Evolutionary conservation across 1,140 invertebrate species (phyloP).

Genomic region (Pseudomyrmex dendroicus): DNA sequence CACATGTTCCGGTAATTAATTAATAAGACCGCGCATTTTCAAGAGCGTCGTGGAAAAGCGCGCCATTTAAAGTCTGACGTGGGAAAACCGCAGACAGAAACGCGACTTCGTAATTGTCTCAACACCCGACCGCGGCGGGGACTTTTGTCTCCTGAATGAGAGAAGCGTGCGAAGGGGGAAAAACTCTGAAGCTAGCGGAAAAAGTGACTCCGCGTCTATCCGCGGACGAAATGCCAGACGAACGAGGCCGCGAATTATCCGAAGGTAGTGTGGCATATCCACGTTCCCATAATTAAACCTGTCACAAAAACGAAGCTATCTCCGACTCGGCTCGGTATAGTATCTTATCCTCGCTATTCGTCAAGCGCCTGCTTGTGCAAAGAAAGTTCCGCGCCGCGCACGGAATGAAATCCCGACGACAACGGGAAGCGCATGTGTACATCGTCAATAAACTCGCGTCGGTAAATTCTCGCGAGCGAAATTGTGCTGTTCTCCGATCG

Average conservation of each 20-base stretch:
- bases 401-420: not conserved
- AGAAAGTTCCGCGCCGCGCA: not conserved
- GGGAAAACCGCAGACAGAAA: not conserved
- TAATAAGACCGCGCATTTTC: constrained; percentile 14
- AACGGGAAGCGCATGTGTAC: no score
- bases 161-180: constrained; percentile 31
- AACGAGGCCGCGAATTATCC: constrained; percentile 44
- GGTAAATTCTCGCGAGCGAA: no score
- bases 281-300: constrained; percentile 50
- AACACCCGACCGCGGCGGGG: no score
- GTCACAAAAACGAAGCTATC: constrained; percentile 22
- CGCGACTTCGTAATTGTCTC: constrained; percentile 18
- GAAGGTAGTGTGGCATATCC: constrained; percentile 1
- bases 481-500: no score
- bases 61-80: not conserved
- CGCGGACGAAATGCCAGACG: constrained; percentile 11
- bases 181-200: not conserved
- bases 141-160: constrained; percentile 47
- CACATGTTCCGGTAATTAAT: not conserved
- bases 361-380: not conserved
- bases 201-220: constrained; percentile 3
- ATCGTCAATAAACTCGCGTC: no score
- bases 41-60: constrained; percentile 1
- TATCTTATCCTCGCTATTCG: not conserved
- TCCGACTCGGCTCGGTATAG: constrained; percentile 5